phyloP scores from a whole-genome alignment of 2,888 invertebrate genomes.

The Drosophila melanocephala region DNA sequence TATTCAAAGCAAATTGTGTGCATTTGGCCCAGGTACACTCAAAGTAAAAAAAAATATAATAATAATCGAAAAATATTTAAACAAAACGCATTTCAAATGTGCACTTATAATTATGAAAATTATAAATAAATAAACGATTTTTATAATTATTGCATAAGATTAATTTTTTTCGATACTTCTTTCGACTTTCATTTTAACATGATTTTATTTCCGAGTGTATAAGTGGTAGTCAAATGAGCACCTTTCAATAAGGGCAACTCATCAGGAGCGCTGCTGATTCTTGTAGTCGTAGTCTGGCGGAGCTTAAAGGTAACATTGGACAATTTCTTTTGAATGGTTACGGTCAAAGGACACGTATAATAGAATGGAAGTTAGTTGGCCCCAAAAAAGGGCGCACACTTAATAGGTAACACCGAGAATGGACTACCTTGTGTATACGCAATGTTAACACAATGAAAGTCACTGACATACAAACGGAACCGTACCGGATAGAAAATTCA shows the following conservation, averaged over 20 bases:
- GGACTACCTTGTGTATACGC: slow-evolving; percentile 37
- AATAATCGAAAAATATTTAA: not conserved
- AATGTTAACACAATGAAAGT: slow-evolving; percentile 30
- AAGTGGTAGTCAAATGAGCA: slow-evolving; percentile 55
- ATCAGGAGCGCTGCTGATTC: slow-evolving; percentile 28
- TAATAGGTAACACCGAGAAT: slow-evolving; percentile 42
- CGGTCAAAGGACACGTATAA: slow-evolving; percentile 77
- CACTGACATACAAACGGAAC: slow-evolving; percentile 5
- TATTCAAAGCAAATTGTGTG: slow-evolving; percentile 72
- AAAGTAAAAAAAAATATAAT: not conserved
- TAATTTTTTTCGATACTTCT: not conserved
- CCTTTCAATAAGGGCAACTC: slow-evolving; percentile 71
- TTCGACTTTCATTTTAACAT: not conserved
- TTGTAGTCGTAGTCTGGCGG: slow-evolving; percentile 31
- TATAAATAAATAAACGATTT: not conserved
- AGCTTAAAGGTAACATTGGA: slow-evolving; percentile 71
- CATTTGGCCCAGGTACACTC: slow-evolving; percentile 44
- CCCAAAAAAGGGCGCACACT: slow-evolving; percentile 34
- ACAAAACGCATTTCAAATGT: not conserved
- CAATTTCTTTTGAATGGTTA: slow-evolving; percentile 67
- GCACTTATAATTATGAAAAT: not conserved
- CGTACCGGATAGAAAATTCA: slow-evolving; percentile 51
- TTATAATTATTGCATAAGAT: not conserved
- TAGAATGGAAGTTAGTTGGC: slow-evolving; percentile 67
- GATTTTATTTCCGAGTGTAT: slow-evolving; percentile 7